Evolutionary conservation across 2,888 invertebrate genomes (phyloP).

Genomic region (Lapara coniferarum): DNA sequence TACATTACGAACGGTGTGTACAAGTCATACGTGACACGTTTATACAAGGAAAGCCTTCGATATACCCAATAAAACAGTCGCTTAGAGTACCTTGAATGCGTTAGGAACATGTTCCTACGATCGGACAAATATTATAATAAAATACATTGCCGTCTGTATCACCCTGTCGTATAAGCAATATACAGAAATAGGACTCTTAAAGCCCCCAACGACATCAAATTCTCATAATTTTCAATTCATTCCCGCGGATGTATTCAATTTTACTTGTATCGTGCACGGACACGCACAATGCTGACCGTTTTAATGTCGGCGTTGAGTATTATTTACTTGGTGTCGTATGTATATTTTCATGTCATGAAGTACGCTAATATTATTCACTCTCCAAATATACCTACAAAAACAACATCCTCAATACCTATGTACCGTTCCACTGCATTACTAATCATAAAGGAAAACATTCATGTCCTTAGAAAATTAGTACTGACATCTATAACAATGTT

Average conservation of each 20-base stretch:
- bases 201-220: constrained; percentile 1
- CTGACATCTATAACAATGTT: neutral
- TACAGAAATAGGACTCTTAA: constrained; percentile 1
- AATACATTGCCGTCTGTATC: neutral
- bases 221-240: constrained; percentile 4
- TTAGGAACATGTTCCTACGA: neutral
- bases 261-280: neutral
- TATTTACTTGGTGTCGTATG: neutral
- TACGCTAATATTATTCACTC: too few species aligned
- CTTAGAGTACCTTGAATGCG: constrained; percentile 1
- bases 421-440: too few species aligned
- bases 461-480: neutral
- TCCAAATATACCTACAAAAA: too few species aligned
- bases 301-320: neutral
- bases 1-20: constrained; percentile 1
- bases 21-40: constrained; percentile 3
- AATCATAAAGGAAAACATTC: neutral
- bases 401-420: too few species aligned
- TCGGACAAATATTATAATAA: constrained; percentile 4
- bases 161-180: neutral
- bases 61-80: neutral
- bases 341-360: neutral
- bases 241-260: constrained; percentile 2
- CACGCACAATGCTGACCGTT: neutral
- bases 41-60: constrained; percentile 12